Evolutionary conservation across 1,140 invertebrate genomes (phyloP).

Genomic region (Ceratina australensis): DNA sequence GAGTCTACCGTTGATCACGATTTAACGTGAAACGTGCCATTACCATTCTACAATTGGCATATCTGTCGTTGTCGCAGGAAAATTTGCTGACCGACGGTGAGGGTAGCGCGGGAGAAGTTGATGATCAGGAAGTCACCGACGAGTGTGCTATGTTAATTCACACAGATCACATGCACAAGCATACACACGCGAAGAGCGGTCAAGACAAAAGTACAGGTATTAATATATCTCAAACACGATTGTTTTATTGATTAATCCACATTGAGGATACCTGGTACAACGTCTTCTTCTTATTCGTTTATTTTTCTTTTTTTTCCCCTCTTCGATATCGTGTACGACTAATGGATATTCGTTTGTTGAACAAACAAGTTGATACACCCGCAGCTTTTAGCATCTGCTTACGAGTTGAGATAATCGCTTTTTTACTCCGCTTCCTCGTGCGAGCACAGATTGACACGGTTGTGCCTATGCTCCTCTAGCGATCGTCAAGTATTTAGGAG

Average conservation of each 20-base stretch:
- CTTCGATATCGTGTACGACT: too few species aligned
- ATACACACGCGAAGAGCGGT: constrained; percentile 70
- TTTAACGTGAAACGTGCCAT: neutral
- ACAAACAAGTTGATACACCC: constrained; percentile 10
- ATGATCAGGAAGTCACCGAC: constrained; percentile 88
- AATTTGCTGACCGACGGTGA: constrained; percentile 83
- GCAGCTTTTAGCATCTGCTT: constrained; percentile 44
- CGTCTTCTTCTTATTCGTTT: too few species aligned
- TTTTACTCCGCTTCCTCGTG: constrained; percentile 26
- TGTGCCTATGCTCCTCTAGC: constrained; percentile 25
- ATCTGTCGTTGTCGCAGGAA: constrained; percentile 77
- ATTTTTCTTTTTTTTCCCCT: too few species aligned
- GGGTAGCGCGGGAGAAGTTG: constrained; percentile 81
- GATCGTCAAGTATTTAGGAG: constrained; percentile 1
- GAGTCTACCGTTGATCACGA: too few species aligned
- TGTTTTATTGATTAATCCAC: too few species aligned
- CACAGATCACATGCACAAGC: constrained; percentile 80
- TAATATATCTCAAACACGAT: too few species aligned
- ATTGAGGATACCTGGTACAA: neutral
- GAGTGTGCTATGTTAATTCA: constrained; percentile 92
- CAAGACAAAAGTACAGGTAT: constrained; percentile 74
- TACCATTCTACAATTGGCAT: too few species aligned
- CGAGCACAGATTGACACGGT: constrained; percentile 1
- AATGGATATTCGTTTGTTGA: neutral
- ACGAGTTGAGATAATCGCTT: constrained; percentile 27